Conservation (phyloP, 2,113 vertebrate genomes). For the Platysteira castanea region DNA sequence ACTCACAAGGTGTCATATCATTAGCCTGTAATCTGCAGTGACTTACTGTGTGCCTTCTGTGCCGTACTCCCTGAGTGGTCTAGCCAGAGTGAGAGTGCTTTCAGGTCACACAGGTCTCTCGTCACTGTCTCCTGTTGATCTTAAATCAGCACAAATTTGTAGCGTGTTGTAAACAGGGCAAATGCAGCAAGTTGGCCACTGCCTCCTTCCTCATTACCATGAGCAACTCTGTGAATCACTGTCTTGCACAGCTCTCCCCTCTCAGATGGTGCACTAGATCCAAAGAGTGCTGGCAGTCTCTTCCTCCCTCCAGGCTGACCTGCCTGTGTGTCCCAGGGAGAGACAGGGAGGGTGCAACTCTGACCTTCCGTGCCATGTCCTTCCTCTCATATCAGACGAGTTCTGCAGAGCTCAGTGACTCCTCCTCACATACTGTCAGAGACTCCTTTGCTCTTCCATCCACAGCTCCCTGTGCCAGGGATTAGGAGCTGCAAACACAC, state of each 20-base stretch:
- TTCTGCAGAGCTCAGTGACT: background rate
- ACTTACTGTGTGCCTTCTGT: background rate
- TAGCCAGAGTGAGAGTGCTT: background rate
- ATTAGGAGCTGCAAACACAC: background rate
- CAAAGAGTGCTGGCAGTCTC: background rate
- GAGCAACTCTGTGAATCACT: background rate
- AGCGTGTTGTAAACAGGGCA: background rate
- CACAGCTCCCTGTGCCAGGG: background rate
- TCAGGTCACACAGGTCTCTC: background rate
- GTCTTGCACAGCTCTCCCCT: background rate
- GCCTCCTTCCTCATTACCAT: background rate
- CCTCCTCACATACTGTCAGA: background rate
- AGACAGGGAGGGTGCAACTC: background rate
- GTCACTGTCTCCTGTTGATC: background rate
- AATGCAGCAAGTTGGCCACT: background rate
- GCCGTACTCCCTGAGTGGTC: background rate
- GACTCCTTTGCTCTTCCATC: background rate
- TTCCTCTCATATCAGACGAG: background rate
- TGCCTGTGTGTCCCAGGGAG: accelerated
- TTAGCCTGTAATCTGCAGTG: conserved; percentile 24
- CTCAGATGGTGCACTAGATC: background rate
- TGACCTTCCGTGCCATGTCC: accelerated
- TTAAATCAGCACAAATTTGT: background rate
- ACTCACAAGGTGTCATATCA: background rate
- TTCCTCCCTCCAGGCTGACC: background rate